Conservation (phyloP, 1,140 invertebrate genomes). For the Camponotus vicinus region DNA sequence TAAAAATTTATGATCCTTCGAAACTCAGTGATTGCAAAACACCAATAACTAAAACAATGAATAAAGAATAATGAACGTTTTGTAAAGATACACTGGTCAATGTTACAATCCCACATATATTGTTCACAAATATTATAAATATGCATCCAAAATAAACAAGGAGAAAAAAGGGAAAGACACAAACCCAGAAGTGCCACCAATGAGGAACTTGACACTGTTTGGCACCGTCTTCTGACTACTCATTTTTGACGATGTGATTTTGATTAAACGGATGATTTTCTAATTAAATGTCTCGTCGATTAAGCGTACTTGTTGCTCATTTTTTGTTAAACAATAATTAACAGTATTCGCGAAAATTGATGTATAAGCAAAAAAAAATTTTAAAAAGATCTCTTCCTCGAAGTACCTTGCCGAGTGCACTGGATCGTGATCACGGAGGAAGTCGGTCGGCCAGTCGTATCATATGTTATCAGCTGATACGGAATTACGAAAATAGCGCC, state of each 20-base stretch:
- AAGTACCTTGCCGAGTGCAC: neutral
- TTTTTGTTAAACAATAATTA: neutral
- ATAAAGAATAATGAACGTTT: neutral
- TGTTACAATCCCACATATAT: neutral
- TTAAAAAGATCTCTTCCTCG: neutral
- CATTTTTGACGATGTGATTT: slow-evolving; percentile 57
- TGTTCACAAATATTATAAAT: slow-evolving; percentile 7
- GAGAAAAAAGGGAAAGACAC: slow-evolving; percentile 75
- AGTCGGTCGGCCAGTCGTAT: neutral
- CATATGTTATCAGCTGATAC: slow-evolving; percentile 53
- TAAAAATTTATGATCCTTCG: neutral
- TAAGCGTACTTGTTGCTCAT: neutral
- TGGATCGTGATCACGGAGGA: neutral
- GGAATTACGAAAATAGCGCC: slow-evolving; percentile 49
- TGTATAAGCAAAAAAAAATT: neutral
- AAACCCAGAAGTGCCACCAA: slow-evolving; percentile 91
- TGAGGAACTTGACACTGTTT: slow-evolving; percentile 89
- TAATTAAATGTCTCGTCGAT: slow-evolving; percentile 3
- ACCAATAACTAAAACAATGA: neutral
- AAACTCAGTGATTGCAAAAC: slow-evolving; percentile 1
- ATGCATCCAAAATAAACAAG: neutral
- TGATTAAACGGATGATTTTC: neutral
- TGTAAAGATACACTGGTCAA: neutral
- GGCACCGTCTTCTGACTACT: slow-evolving; percentile 84
- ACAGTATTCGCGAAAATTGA: neutral